These are phyloP conservation scores for Catharus bicknelli DNA, from an alignment of 2,113 vertebrate species.

Conservation along the genomic window DNA sequence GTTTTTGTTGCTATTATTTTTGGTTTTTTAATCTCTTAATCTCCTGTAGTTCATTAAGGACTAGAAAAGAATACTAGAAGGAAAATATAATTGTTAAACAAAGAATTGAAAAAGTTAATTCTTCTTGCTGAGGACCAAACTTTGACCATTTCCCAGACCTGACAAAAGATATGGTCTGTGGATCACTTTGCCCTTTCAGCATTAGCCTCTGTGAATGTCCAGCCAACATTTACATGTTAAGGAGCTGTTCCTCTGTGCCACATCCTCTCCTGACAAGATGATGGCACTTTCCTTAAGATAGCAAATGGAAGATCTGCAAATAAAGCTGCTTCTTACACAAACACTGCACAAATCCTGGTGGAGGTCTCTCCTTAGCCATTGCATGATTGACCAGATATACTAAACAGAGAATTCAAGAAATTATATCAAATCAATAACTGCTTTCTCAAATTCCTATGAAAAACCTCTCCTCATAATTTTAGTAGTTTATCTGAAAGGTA, in stretches of 20 bases:
- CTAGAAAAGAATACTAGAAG: background rate
- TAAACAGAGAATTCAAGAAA: background rate
- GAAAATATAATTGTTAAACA: background rate
- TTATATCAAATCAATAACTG: rapidly evolving
- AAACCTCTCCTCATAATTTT: background rate
- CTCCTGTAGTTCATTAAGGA: background rate
- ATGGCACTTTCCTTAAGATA: background rate
- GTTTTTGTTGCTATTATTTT: background rate
- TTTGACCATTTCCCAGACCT: background rate
- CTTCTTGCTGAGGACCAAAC: background rate
- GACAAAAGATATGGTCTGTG: background rate
- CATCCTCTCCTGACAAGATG: background rate
- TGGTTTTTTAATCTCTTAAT: background rate
- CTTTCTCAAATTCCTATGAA: background rate
- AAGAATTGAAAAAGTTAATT: background rate
- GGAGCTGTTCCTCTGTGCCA: background rate
- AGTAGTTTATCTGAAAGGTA: background rate
- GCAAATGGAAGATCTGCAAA: background rate
- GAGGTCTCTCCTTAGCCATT: background rate
- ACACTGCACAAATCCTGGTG: background rate
- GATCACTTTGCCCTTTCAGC: background rate
- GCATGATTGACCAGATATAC: background rate
- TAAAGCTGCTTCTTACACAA: background rate
- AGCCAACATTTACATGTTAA: background rate
- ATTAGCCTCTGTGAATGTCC: rapidly evolving